A percentile compares a stretch with the other conserved stretches of the same genome.
Conservation (phyloP, 2,113 vertebrate genomes). For the Chloropsis cyanopogon region DNA sequence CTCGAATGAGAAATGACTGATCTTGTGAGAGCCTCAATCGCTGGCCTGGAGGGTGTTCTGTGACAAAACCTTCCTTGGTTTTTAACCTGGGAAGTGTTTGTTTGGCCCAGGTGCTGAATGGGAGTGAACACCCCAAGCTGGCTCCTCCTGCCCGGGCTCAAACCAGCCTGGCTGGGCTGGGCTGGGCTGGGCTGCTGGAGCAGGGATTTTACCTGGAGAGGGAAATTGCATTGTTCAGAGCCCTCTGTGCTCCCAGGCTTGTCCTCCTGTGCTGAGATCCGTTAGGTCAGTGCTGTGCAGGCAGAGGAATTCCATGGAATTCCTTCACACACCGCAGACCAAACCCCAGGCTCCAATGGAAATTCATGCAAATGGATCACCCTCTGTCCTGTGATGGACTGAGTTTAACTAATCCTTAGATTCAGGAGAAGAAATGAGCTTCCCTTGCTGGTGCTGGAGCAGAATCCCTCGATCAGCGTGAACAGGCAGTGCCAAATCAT, state of each 20-base stretch:
- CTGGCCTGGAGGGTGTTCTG: not conserved
- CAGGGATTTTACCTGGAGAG: not conserved
- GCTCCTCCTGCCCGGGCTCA: not conserved
- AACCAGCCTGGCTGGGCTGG: not conserved
- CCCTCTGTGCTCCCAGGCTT: not conserved
- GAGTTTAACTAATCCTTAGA: no score
- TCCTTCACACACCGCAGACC: not conserved
- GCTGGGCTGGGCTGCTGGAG: not conserved
- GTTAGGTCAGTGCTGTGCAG: not conserved
- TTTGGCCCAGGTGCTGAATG: not conserved
- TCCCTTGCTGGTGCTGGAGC: not conserved
- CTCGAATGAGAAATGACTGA: not conserved
- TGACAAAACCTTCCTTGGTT: not conserved
- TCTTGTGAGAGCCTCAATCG: rapidly evolving
- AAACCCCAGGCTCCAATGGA: not conserved
- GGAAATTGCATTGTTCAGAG: conserved; percentile 1
- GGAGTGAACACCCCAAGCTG: not conserved
- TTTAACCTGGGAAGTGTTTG: not conserved
- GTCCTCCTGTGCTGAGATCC: not conserved
- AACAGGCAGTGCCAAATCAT: not conserved
- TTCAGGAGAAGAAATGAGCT: not conserved
- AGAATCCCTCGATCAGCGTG: not conserved
- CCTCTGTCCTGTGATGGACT: not conserved
- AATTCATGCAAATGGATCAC: not conserved
- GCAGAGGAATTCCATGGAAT: not conserved